Evolutionary conservation across 2,113 vertebrate genomes (phyloP).

Genomic region (Silurus glanis): DNA sequence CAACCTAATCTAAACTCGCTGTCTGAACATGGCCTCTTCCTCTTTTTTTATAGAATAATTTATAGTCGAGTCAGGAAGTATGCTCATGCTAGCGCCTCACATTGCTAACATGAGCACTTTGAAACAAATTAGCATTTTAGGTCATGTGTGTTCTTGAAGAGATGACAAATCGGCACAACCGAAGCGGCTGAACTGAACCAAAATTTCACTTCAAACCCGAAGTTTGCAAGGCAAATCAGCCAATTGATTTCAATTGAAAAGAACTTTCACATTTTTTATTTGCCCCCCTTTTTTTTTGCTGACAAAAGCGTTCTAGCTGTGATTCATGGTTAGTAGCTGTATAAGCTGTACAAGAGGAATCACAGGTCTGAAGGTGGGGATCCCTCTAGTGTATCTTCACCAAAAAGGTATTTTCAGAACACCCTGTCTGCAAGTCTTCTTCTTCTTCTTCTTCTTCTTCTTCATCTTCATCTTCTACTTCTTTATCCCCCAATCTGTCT

Average conservation of each 20-base stretch:
- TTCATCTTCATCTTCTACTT: neutral
- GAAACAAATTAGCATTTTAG: neutral
- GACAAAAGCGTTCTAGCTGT: neutral
- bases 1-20: neutral
- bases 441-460: neutral
- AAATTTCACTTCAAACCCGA: neutral
- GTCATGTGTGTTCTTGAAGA: neutral
- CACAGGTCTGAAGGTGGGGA: conserved; percentile 17
- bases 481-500: conserved; percentile 6
- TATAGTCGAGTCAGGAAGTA: neutral
- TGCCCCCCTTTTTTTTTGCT: neutral
- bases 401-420: conserved; percentile 34
- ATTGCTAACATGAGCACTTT: neutral
- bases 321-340: neutral
- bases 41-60: neutral
- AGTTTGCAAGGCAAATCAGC: neutral
- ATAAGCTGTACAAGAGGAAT: neutral
- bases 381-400: conserved; percentile 38
- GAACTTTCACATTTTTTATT: neutral
- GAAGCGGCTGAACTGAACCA: neutral
- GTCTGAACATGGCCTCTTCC: neutral
- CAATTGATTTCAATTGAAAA: neutral
- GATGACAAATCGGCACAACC: neutral
- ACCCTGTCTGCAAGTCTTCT: conserved; percentile 5
- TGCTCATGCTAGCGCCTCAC: conserved; percentile 1